These are phyloP conservation scores for Neosilurus hyrtlii DNA, from an alignment of 2,797 vertebrate genomes.

Conservation along the genomic window DNA sequence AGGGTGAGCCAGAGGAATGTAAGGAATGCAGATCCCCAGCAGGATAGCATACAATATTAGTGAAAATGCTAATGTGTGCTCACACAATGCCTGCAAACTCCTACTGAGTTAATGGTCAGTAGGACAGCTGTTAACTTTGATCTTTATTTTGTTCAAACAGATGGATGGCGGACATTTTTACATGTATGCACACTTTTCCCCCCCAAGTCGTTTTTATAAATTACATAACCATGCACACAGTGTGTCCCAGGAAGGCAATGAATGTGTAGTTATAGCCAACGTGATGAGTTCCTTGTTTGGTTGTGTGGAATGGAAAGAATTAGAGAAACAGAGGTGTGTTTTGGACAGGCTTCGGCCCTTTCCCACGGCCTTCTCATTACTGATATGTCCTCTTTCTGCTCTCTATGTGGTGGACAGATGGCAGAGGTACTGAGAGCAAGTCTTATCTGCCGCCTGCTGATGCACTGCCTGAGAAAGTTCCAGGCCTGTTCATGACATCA, in stretches of 20 bases:
- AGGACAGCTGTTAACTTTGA: conserved; percentile 44
- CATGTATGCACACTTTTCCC: conserved; percentile 21
- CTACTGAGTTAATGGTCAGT: conserved; percentile 50
- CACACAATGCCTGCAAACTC: conserved; percentile 43
- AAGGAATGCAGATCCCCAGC: conserved; percentile 51
- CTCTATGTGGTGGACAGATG: conserved; percentile 39
- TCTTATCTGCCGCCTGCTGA: conserved; percentile 47
- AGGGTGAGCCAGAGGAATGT: conserved; percentile 48
- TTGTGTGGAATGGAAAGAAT: conserved; percentile 9
- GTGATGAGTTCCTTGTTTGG: conserved; percentile 19
- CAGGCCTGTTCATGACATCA: conserved; percentile 62
- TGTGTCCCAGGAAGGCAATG: conserved; percentile 15
- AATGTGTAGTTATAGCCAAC: conserved; percentile 14
- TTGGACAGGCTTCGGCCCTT: conserved; percentile 40
- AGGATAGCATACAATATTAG: conserved; percentile 49
- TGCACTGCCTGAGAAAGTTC: conserved; percentile 45
- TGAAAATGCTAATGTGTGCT: conserved; percentile 53
- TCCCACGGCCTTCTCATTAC: conserved; percentile 45
- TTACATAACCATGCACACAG: conserved; percentile 4
- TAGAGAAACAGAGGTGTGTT: conserved; percentile 36
- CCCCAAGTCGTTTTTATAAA: conserved; percentile 11
- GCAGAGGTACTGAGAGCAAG: conserved; percentile 16
- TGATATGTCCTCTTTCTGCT: conserved; percentile 32
- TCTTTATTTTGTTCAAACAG: conserved; percentile 38
- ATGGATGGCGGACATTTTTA: conserved; percentile 32